Evolutionary conservation across 1,140 invertebrate genomes (phyloP).

Genomic region (Drosophila littoralis): DNA sequence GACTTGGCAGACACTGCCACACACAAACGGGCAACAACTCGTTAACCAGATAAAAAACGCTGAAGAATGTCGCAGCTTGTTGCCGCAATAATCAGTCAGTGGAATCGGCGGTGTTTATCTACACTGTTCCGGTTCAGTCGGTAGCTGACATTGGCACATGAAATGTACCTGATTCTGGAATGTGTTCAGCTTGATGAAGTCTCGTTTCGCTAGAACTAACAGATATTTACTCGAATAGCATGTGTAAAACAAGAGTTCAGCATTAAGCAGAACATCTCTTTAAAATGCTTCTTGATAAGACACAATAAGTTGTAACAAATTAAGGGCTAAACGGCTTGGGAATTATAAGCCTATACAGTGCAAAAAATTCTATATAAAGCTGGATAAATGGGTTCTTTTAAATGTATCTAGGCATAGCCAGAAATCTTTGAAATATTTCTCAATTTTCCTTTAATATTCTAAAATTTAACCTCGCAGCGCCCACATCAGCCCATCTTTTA

Average conservation of each 20-base stretch:
- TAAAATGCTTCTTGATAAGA: background rate
- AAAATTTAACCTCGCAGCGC: no score
- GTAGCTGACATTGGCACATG: slow-evolving; percentile 22
- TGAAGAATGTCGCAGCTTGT: slow-evolving; percentile 24
- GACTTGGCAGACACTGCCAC: slow-evolving; percentile 8
- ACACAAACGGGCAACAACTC: slow-evolving; percentile 11
- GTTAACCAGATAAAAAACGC: slow-evolving; percentile 7
- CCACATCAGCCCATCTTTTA: background rate
- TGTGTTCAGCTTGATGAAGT: slow-evolving; percentile 22
- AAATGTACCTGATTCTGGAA: slow-evolving; percentile 33
- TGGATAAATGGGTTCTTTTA: no score
- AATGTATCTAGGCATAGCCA: no score
- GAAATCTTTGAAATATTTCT: no score
- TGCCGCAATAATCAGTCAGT: slow-evolving; percentile 22
- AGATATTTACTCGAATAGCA: background rate
- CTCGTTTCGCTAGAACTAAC: slow-evolving; percentile 38
- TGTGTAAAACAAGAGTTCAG: background rate
- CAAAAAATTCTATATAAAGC: no score
- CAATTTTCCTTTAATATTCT: no score
- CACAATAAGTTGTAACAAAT: no score
- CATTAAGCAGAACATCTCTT: background rate
- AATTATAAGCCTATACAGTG: no score
- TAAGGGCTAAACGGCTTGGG: no score
- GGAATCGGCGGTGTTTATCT: slow-evolving; percentile 25
- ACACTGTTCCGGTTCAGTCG: slow-evolving; percentile 27